phyloP scores from a whole-genome alignment of 1,140 invertebrate genomes.

The Drosophila quadrilineata region DNA sequence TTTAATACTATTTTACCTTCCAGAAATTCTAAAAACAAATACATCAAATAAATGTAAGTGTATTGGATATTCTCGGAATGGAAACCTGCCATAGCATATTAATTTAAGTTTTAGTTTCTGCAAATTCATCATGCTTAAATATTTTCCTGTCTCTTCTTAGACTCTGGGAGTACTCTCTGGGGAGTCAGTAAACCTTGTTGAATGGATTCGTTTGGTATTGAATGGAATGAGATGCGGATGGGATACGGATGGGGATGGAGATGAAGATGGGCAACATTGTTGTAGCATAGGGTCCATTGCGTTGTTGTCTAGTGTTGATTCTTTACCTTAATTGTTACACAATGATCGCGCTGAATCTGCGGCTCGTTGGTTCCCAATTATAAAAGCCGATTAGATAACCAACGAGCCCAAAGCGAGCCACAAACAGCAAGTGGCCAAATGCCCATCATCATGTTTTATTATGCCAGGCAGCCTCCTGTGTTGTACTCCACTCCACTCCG shows the following conservation, averaged over 20 bases:
- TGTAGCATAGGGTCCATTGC: conserved; percentile 2
- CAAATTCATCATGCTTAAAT: conserved; percentile 33
- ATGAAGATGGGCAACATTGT: neutral
- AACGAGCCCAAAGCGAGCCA: conserved; percentile 31
- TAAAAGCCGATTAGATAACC: conserved; percentile 76
- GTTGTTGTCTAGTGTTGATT: conserved; percentile 58
- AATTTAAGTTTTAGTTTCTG: conserved; percentile 22
- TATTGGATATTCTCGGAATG: neutral
- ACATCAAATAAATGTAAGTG: neutral
- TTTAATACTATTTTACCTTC: no score
- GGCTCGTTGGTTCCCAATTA: conserved; percentile 62
- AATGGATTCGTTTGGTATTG: neutral
- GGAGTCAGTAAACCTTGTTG: conserved; percentile 8
- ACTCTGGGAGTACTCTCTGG: neutral
- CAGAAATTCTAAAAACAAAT: no score
- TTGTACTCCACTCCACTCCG: no score
- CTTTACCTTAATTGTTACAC: conserved; percentile 73
- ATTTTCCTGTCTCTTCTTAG: conserved; percentile 6
- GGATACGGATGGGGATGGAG: neutral
- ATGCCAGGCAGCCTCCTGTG: conserved; percentile 31
- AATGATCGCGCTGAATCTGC: conserved; percentile 70
- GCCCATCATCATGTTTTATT: conserved; percentile 71
- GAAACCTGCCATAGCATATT: conserved; percentile 25
- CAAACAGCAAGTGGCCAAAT: conserved; percentile 27
- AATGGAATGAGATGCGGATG: neutral